phyloP scores from a whole-genome alignment of 2,113 vertebrate genomes.

The Aramus guarauna region DNA sequence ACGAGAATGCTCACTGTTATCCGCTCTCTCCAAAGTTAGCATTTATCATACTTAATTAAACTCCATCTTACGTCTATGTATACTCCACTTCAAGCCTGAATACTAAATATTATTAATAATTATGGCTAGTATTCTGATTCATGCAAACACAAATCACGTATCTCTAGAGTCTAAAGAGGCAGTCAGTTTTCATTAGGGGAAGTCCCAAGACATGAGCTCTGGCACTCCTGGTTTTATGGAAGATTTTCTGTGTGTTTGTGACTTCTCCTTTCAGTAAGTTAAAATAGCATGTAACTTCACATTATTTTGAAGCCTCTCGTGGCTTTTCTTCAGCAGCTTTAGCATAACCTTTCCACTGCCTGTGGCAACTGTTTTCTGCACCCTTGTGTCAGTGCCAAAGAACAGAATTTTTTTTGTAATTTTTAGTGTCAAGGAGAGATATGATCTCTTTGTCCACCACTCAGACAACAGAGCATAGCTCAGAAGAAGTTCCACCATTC shows the following conservation, averaged over 20 bases:
- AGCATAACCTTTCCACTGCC: neutral
- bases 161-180: neutral
- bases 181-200: neutral
- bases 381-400: neutral
- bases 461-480: neutral
- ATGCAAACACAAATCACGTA: neutral
- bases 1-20: neutral
- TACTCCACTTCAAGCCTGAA: neutral
- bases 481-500: neutral
- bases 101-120: neutral
- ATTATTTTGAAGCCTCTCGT: neutral
- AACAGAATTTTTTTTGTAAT: neutral
- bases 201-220: neutral
- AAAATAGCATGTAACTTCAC: neutral
- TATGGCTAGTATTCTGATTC: neutral
- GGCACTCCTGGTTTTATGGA: neutral
- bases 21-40: neutral
- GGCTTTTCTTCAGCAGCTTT: neutral
- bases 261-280: neutral
- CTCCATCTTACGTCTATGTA: neutral
- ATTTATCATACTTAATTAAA: conserved; percentile 11
- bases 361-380: neutral
- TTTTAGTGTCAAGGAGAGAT: neutral
- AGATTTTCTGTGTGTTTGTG: neutral
- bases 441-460: neutral